Base-by-base conservation (phyloP, 2,797 vertebrate genomes). In the Euphonia xanthogaster region DNA sequence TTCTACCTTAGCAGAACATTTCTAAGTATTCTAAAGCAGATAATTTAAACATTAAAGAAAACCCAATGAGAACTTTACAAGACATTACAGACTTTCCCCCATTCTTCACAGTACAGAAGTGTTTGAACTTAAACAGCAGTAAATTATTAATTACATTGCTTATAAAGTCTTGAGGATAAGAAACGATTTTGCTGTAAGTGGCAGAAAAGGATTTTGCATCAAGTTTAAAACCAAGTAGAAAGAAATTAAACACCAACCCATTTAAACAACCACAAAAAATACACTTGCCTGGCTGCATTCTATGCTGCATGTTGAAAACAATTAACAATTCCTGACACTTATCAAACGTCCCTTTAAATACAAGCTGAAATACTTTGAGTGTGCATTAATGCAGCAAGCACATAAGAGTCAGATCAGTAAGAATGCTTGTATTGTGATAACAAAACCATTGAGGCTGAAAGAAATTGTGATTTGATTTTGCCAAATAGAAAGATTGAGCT, bases 11-110 rank as follows among this genome's bases (percentile, higher is more conserved):
- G 75, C 51, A 94, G 90, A 91, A 85, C 48, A 79, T 92, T 80
- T 73, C 60, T 85, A 81, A 94, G 81, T 73, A 90, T 89, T 91
- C 89, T 88, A 86, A 94, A 92, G 83, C 53, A 84, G 89, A 94
- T 39, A 91, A 92, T 93, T 93, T 84, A 96, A 97, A 92, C 86
- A 82, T 89, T 97, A 91, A 95, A 97, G 86, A 96, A 95, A 88
- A 76, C 15, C 50, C 96, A 97, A 86, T 31, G 75, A 95, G 79
- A 97, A 86, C 33, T 91, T 96, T 93, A 96, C 57, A 96, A 81
- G 74, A 91, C 67, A 66, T 86, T 74, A 90, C 61, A 87, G 74
- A 58, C 66, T 89, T 94, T 70, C 54, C 42, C 66, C 35, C 62
- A 90, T 93, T 94, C 58, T 84, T 90, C 63, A 86, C 51, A 90